These are phyloP conservation scores for Dolichoris vasculosae DNA, from an alignment of 1,140 invertebrate genomes.

Conservation along the genomic window DNA sequence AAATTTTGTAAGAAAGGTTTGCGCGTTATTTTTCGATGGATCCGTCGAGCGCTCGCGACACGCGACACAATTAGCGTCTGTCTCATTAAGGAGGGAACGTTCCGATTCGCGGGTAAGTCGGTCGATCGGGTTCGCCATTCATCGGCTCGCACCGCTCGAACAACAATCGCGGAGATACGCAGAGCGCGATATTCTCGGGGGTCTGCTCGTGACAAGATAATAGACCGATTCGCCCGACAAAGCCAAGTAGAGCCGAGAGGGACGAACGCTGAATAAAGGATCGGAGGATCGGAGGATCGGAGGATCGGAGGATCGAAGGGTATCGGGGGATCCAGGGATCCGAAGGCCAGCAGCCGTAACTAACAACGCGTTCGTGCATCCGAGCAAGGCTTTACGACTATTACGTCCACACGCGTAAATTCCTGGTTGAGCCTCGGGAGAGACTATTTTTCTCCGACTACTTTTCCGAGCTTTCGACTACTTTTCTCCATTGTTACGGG, in stretches of 20 bases:
- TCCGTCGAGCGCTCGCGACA: background rate
- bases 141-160: no score
- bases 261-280: background rate
- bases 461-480: background rate
- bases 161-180: no score
- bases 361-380: conserved; percentile 1
- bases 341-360: conserved; percentile 26
- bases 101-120: background rate
- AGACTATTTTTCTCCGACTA: no score
- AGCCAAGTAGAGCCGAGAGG: no score
- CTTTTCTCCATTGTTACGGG: background rate
- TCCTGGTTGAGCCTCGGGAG: background rate
- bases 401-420: conserved; percentile 28
- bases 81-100: background rate
- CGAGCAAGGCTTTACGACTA: background rate
- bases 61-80: background rate
- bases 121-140: no score
- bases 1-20: background rate
- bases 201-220: conserved; percentile 20
- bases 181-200: background rate
- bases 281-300: background rate
- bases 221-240: conserved; percentile 17
- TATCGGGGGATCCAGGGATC: background rate
- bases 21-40: background rate
- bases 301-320: background rate